Evolutionary conservation across 2,888 invertebrate genomes (phyloP).

Genomic region (Limnephilus lunatus): DNA sequence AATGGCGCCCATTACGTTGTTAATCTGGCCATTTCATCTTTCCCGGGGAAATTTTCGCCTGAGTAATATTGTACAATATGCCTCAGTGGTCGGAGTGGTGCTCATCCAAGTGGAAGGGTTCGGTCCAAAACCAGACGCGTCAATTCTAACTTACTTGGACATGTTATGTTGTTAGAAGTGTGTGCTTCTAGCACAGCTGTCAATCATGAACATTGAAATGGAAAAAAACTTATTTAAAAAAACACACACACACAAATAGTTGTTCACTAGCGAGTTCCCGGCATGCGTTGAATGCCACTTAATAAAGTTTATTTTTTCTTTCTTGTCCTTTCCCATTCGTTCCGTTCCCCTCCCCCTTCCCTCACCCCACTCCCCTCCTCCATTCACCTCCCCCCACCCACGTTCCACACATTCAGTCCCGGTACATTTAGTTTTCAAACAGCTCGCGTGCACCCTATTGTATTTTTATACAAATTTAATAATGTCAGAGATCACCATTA

Average conservation of each 20-base stretch:
- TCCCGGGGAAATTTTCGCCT: slow-evolving; percentile 23
- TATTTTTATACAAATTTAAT: too few relatives aligned
- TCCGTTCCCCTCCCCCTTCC: too few relatives aligned
- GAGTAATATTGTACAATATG: slow-evolving; percentile 42
- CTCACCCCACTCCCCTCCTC: too few relatives aligned
- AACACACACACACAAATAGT: not conserved
- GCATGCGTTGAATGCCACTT: too few relatives aligned
- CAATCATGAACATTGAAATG: not conserved
- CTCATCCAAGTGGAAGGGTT: slow-evolving; percentile 13
- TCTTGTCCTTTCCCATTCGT: too few relatives aligned
- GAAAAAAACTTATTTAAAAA: not conserved
- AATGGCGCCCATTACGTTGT: slow-evolving; percentile 44
- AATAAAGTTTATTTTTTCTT: too few relatives aligned
- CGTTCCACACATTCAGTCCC: too few relatives aligned
- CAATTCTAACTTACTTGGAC: not conserved
- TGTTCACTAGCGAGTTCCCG: too few relatives aligned
- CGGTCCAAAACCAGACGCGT: not conserved
- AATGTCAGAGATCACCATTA: too few relatives aligned
- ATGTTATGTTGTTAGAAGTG: not conserved
- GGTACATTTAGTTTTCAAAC: too few relatives aligned
- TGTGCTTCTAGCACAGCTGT: not conserved
- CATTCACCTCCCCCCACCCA: too few relatives aligned
- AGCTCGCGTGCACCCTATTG: too few relatives aligned
- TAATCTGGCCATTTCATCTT: slow-evolving; percentile 52
- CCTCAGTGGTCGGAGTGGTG: not conserved